phyloP scores from a whole-genome alignment of 2,888 invertebrate genomes.

The Sisyra nigra region DNA sequence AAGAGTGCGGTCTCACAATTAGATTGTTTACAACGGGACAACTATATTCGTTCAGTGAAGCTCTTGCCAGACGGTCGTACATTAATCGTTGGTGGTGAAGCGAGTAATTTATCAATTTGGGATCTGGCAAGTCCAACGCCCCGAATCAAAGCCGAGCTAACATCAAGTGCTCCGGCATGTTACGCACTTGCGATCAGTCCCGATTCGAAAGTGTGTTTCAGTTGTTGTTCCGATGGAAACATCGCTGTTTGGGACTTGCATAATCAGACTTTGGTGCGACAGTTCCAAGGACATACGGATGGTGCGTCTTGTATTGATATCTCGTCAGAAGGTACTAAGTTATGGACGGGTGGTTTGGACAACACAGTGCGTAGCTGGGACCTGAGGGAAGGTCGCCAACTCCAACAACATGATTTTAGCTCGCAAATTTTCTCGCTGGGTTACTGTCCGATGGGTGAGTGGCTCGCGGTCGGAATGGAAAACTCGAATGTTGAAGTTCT shows the following conservation, averaged over 20 bases:
- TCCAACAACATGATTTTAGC: slow-evolving; percentile 90
- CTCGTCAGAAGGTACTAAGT: slow-evolving; percentile 76
- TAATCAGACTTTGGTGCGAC: slow-evolving; percentile 80
- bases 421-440: slow-evolving; percentile 76
- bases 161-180: slow-evolving; percentile 88
- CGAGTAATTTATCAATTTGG: slow-evolving; percentile 90
- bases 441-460: slow-evolving; percentile 92
- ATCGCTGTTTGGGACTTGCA: slow-evolving; percentile 93
- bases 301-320: slow-evolving; percentile 97
- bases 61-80: slow-evolving; percentile 86
- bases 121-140: slow-evolving; percentile 85
- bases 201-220: slow-evolving; percentile 95
- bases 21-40: slow-evolving; percentile 86
- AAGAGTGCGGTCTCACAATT: slow-evolving; percentile 70
- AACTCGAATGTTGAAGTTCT: slow-evolving; percentile 93
- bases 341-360: slow-evolving; percentile 90
- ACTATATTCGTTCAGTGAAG: slow-evolving; percentile 92
- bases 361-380: slow-evolving; percentile 97
- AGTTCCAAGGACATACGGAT: slow-evolving; percentile 93
- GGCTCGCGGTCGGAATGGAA: slow-evolving; percentile 98
- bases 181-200: slow-evolving; percentile 95
- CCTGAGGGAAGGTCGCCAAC: slow-evolving; percentile 76
- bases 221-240: slow-evolving; percentile 96
- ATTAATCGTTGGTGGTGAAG: slow-evolving; percentile 91
- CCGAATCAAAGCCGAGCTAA: slow-evolving; percentile 78